A percentile compares a stretch with the other conserved stretches of the same genome.
phyloP scores from a whole-genome alignment of 2,888 invertebrate species.

The Frankliniella intonsa region DNA sequence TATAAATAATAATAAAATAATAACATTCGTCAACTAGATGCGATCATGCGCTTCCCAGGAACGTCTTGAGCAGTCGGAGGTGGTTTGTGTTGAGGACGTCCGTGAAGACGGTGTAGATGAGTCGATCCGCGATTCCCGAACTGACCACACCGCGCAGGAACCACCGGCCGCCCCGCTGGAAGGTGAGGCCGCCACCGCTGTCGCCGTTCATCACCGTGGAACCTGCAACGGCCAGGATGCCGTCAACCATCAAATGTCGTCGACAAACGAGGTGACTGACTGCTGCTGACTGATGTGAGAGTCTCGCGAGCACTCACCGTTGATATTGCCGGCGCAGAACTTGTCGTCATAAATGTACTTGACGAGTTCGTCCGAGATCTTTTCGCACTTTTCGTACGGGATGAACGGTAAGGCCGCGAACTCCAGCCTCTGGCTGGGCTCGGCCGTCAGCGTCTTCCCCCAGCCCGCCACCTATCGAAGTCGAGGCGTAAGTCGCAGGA shows the following conservation, averaged over 20 bases:
- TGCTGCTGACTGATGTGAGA: not conserved
- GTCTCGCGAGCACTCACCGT: conserved; percentile 36
- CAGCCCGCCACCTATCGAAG: conserved; percentile 40
- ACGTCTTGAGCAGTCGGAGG: not conserved
- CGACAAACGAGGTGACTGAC: not conserved
- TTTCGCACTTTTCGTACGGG: conserved; percentile 39
- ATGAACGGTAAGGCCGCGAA: conserved; percentile 40
- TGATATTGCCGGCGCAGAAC: conserved; percentile 41
- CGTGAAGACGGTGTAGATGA: not conserved
- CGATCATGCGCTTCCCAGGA: too few relatives aligned
- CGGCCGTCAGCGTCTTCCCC: conserved; percentile 39
- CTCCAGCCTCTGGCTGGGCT: conserved; percentile 38
- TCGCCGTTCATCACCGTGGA: conserved; percentile 41
- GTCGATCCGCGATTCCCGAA: conserved; percentile 25
- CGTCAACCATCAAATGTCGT: not conserved
- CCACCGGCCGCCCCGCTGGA: conserved; percentile 38
- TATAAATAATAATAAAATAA: too few relatives aligned
- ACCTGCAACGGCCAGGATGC: conserved; percentile 33
- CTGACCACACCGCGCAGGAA: conserved; percentile 41
- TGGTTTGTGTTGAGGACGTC: not conserved
- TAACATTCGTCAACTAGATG: too few relatives aligned
- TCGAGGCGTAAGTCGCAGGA: not conserved
- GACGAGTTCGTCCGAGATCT: conserved; percentile 39
- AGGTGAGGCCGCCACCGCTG: conserved; percentile 40
- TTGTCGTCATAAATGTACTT: conserved; percentile 41